These are phyloP conservation scores for Ochlodes sylvanus DNA, from an alignment of 2,888 invertebrate genomes.

Conservation along the genomic window DNA sequence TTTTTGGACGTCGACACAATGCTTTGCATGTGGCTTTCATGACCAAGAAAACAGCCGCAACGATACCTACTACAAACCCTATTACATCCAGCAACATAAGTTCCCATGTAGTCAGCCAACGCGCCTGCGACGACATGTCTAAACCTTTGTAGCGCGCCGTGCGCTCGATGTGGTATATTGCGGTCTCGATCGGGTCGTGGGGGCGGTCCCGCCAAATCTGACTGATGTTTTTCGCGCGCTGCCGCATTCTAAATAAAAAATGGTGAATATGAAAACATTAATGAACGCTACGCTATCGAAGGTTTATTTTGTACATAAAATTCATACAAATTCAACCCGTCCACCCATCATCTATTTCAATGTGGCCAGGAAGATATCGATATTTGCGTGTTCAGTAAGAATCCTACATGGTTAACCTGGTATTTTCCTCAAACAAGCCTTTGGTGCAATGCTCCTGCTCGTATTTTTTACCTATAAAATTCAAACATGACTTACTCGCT, in stretches of 20 bases:
- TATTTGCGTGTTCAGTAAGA: too few species aligned
- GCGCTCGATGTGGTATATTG: slow-evolving; percentile 57
- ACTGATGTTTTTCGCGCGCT: slow-evolving; percentile 51
- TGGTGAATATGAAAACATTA: background rate
- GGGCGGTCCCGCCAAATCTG: slow-evolving; percentile 55
- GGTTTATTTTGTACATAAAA: too few species aligned
- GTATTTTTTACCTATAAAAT: background rate
- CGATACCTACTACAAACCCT: slow-evolving; percentile 41
- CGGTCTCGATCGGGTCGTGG: slow-evolving; percentile 56
- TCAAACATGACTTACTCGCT: slow-evolving; percentile 63
- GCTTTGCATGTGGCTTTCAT: slow-evolving; percentile 8
- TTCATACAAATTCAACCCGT: too few species aligned
- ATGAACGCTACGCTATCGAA: too few species aligned
- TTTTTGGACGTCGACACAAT: slow-evolving; percentile 14
- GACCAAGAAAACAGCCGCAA: background rate
- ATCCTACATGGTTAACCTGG: too few species aligned
- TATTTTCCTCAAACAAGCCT: too few species aligned
- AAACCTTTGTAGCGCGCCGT: slow-evolving; percentile 52
- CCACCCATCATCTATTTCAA: too few species aligned
- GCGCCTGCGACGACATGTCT: slow-evolving; percentile 52
- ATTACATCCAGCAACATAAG: slow-evolving; percentile 50
- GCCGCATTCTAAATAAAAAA: slow-evolving; percentile 51
- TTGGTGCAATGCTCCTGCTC: too few species aligned
- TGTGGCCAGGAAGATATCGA: too few species aligned
- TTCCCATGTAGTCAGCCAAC: slow-evolving; percentile 47